phyloP scores from a whole-genome alignment of 2,888 invertebrate species.

The Apodemia duryi region DNA sequence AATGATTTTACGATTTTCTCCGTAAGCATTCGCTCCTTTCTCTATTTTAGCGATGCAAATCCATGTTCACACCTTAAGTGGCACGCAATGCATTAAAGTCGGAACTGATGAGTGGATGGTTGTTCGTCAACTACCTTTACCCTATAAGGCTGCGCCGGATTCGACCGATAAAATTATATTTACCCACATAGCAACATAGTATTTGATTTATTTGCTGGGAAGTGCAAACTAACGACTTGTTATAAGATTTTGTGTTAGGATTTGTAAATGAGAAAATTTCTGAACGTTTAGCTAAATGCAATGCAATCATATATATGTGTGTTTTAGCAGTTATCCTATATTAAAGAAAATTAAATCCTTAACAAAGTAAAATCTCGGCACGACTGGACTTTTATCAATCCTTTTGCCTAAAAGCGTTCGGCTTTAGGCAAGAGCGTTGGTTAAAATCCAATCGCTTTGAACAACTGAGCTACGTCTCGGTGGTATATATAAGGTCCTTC shows the following conservation, averaged over 20 bases:
- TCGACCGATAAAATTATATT: slow-evolving; percentile 30
- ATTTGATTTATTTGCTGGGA: slow-evolving; percentile 22
- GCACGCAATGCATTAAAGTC: slow-evolving; percentile 25
- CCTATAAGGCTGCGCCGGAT: slow-evolving; percentile 29
- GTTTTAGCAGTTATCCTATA: too few relatives aligned
- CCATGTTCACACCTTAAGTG: slow-evolving; percentile 28
- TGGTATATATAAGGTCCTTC: too few relatives aligned
- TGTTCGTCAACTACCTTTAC: slow-evolving; percentile 32
- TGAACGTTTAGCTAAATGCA: neutral
- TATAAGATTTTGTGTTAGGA: slow-evolving; percentile 13
- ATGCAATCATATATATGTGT: too few relatives aligned
- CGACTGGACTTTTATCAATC: too few relatives aligned
- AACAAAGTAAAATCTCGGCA: too few relatives aligned
- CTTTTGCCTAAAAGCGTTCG: too few relatives aligned
- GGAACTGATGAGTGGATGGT: slow-evolving; percentile 20
- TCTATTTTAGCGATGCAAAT: slow-evolving; percentile 30
- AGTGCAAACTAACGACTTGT: slow-evolving; percentile 22
- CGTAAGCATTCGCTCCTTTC: slow-evolving; percentile 38
- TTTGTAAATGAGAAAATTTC: slow-evolving; percentile 4
- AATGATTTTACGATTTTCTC: slow-evolving; percentile 38
- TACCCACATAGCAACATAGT: slow-evolving; percentile 22
- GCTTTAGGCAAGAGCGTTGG: too few relatives aligned
- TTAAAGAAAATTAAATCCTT: too few relatives aligned
- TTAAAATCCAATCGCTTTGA: too few relatives aligned
- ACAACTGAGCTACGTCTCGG: too few relatives aligned